phyloP scores from a whole-genome alignment of 2,113 vertebrate species.

The Platanista minor region DNA sequence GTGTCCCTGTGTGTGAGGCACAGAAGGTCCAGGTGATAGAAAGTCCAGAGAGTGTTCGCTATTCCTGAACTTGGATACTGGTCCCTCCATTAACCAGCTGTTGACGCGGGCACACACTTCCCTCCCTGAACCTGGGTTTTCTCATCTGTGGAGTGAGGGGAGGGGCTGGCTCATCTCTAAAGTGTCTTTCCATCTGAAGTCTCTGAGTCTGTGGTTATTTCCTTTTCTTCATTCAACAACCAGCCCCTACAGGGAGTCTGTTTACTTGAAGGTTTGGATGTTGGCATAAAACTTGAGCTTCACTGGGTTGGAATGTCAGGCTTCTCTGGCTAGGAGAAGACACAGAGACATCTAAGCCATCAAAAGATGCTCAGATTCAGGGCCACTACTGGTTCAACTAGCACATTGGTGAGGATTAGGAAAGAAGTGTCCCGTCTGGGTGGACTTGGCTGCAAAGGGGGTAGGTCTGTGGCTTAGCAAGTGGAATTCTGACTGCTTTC shows the following conservation, averaged over 20 bases:
- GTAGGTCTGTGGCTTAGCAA: too few relatives aligned
- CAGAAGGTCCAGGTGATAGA: background rate
- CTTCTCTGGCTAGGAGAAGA: background rate
- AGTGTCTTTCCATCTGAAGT: constrained; percentile 45
- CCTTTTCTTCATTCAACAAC: constrained; percentile 33
- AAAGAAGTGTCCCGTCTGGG: background rate
- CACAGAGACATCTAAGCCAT: background rate
- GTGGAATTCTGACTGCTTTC: background rate
- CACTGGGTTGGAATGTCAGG: background rate
- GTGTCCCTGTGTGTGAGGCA: background rate
- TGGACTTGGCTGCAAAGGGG: background rate
- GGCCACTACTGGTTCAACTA: background rate
- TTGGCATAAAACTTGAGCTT: background rate
- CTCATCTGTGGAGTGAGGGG: background rate
- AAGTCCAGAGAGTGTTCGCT: background rate
- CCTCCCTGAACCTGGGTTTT: background rate
- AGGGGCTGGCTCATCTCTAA: background rate
- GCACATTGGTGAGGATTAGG: background rate
- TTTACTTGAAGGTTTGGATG: constrained; percentile 20
- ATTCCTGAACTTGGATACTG: background rate
- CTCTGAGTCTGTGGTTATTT: constrained; percentile 45
- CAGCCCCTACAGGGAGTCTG: background rate
- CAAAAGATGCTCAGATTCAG: background rate
- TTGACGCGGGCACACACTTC: background rate
- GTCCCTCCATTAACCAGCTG: background rate